Base-by-base conservation (phyloP, 2,797 vertebrate genomes). In the Hemibagrus guttatus region DNA sequence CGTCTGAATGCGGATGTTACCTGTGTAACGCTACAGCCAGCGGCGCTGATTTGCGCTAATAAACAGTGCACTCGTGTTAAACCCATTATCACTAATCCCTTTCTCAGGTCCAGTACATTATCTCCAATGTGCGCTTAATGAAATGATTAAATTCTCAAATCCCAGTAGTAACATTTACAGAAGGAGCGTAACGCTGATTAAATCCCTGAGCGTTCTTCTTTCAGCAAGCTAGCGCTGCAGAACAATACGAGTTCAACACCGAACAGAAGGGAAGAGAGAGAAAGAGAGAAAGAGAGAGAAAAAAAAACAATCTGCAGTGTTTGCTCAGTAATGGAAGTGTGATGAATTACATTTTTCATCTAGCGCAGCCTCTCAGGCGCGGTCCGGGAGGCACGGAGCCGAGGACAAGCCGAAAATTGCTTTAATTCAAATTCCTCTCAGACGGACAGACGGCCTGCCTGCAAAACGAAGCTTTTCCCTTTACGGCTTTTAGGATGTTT, bases 391-490 rank as follows among this genome's bases (percentile, higher is more conserved):
- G 39, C 85, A 42, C 81, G 63, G 83, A 86, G 86, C 89, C 89
- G 72, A 31, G 72, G 92, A 93, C 87, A 68, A 86, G 7, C 89
- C 90, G 88, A 90, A 87, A 92, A 90, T 88, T 88, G 86, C 72
- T 21, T 86, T 89, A 52, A 92, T 93, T 93, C 87, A 91, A 91
- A 94, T 94, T 92, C 93, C 69, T 85, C 64, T 81, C 72, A n/a
- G 85, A 92, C 91, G 90, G 82, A 86, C 19, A 26, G 89, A 92
- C 82, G 84, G 87, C 81, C 91, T 88, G 83, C 91, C 92, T 88
- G 86, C 82, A 89, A 91, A 92, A 90, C 79, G 76, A 84, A 85
- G 39, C 35, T 46, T 81, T 85, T 87, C 81, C 52, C 21, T 75
- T 75, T 14, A 0, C 28, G 13, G 5, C 54, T 80, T 89, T 92